phyloP scores from a whole-genome alignment of 64 coral and sea anemone species.

The Montipora sp. region DNA sequence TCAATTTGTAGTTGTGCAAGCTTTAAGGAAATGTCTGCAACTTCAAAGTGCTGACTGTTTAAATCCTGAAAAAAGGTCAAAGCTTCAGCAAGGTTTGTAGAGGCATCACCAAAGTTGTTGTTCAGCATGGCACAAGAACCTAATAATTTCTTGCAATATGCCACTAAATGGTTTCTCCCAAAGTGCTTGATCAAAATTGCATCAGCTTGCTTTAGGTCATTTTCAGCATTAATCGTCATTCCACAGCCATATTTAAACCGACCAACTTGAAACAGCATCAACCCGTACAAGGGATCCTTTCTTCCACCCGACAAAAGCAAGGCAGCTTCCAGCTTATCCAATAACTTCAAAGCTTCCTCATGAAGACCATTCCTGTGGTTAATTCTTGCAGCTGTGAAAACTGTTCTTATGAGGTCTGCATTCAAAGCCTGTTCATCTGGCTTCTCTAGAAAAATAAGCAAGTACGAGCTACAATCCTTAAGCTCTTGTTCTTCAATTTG shows the following conservation, averaged over 20 bases:
- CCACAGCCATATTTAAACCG: neutral
- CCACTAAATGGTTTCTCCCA: neutral
- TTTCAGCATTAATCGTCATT: neutral
- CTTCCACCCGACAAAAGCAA: neutral
- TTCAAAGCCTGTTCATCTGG: neutral
- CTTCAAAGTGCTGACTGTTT: slow-evolving; percentile 9
- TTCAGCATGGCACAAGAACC: neutral
- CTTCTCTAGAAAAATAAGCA: neutral
- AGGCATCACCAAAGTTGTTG: neutral
- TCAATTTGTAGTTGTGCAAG: neutral
- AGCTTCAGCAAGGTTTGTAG: neutral
- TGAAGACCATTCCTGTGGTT: neutral
- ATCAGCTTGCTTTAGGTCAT: neutral
- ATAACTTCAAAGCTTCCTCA: neutral
- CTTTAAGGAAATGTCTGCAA: slow-evolving; percentile 4
- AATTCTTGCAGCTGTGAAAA: neutral
- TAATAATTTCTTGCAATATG: neutral
- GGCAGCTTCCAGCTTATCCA: neutral
- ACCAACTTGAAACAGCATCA: slow-evolving; percentile 21
- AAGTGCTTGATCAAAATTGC: neutral
- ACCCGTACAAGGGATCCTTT: neutral
- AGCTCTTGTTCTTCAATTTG: slow-evolving; percentile 8
- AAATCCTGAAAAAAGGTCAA: neutral
- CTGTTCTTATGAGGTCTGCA: slow-evolving; percentile 7
- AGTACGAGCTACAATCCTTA: neutral